A percentile compares a stretch with the other conserved stretches of the same genome.
phyloP scores from a whole-genome alignment of 1,140 invertebrate genomes.

The Brachystomella parvula region DNA sequence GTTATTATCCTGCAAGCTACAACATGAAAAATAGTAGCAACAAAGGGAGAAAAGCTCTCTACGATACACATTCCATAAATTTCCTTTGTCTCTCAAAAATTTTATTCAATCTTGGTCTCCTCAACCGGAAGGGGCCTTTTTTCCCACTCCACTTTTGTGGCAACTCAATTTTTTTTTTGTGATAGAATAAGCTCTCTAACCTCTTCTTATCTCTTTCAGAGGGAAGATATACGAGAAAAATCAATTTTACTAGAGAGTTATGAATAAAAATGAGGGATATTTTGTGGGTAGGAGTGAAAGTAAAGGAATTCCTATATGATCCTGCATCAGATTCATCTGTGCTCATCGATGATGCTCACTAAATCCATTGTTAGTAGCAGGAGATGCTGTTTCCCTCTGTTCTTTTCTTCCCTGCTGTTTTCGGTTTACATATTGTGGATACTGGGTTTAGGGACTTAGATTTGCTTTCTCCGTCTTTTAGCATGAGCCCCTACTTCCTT shows the following conservation, averaged over 20 bases:
- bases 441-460: too few relatives aligned
- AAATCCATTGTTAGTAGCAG: too few relatives aligned
- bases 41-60: too few relatives aligned
- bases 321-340: background rate
- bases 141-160: too few relatives aligned
- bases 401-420: background rate
- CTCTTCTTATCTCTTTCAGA: background rate
- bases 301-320: background rate
- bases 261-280: conserved; percentile 4
- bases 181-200: too few relatives aligned
- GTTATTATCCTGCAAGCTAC: too few relatives aligned
- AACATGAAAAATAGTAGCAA: too few relatives aligned
- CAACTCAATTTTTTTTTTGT: background rate
- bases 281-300: too few relatives aligned
- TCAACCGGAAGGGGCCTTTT: background rate
- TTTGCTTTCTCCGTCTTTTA: too few relatives aligned
- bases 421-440: background rate
- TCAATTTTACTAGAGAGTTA: background rate
- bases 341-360: background rate
- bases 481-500: background rate
- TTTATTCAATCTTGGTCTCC: background rate
- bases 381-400: background rate
- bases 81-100: background rate
- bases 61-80: too few relatives aligned
- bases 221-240: background rate